Conservation (phyloP, 2,113 vertebrate genomes). For the Myxocyprinus asiaticus region DNA sequence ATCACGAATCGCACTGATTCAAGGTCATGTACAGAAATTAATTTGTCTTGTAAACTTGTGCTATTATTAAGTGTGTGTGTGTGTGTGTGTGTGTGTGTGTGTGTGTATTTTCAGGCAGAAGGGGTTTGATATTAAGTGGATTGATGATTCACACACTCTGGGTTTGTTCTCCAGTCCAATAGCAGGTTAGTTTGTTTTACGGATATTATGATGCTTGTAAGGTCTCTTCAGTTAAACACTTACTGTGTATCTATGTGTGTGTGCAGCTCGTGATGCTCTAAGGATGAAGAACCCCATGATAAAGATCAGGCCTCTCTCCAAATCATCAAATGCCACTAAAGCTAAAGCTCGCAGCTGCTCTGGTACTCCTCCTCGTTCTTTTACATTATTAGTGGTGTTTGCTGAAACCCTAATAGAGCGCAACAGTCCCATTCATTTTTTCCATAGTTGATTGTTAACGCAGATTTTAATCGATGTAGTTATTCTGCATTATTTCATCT, state of each 20-base stretch:
- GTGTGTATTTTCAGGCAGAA: slow-evolving; percentile 83
- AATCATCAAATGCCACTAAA: slow-evolving; percentile 85
- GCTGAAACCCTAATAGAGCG: too few species aligned
- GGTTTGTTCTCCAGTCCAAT: slow-evolving; percentile 93
- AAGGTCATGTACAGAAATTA: neutral
- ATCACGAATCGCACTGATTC: too few species aligned
- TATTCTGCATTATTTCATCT: too few species aligned
- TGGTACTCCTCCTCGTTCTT: too few species aligned
- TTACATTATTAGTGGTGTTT: too few species aligned
- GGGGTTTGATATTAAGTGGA: slow-evolving; percentile 96
- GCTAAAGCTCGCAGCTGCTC: slow-evolving; percentile 88
- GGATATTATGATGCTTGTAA: neutral
- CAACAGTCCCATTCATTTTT: too few species aligned
- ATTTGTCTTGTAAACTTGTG: neutral
- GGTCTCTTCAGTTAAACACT: neutral
- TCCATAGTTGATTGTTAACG: too few species aligned
- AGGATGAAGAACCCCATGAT: slow-evolving; percentile 86
- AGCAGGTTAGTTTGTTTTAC: slow-evolving; percentile 77
- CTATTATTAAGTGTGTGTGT: neutral
- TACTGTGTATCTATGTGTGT: slow-evolving; percentile 8
- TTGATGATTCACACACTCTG: slow-evolving; percentile 88
- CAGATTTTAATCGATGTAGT: too few species aligned
- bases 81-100: too few species aligned
- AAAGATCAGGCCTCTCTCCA: slow-evolving; percentile 88
- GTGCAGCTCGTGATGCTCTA: slow-evolving; percentile 86